Evolutionary conservation across 2,113 vertebrate genomes (phyloP), one percentile per base, ranked within the genome.

Genomic region (Notothenia rossii): DNA sequence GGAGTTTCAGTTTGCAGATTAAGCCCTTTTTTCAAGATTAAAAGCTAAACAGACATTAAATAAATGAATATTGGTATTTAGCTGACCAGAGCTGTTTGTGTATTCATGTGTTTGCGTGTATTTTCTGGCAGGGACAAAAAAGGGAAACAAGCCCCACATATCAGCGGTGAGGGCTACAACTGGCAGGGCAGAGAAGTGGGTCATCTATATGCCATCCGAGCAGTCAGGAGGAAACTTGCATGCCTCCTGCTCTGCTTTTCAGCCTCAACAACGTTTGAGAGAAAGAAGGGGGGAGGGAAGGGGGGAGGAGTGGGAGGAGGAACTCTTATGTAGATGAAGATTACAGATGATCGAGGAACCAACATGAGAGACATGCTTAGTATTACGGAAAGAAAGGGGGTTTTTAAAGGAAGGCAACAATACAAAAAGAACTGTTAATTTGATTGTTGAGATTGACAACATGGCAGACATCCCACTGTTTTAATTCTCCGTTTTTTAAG

Each of bases 131-230:
- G 61, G 67, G 29, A 73, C 36, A 84, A 54, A 73, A 65, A 70
- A 75, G 15, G 22, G 18, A 54, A 71, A 62, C 49, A 43, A 79
- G 67, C 60, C 65, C 77, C 72, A 58, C 70, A 68, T 87, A 75
- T 83, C 73, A 77, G 79, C 86, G 79, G 73, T 17, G 1, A 75
- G 77, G 59, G 83, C 77, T 70, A 75, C 79, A 61, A 81, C 87
- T 81, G 77, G 79, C 72, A 77, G 46, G 58, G 55, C 64, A 43
- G 22, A 80, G 80, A 89, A 91, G 80, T 89, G 89, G 90, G 89
- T 91, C 90, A 89, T 87, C 88, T 91, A 86, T 88, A 88, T 87
- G 86, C 82, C 85, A 84, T 67, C 54, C 56, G 70, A 85, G 89
- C 81, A 78, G 82, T 63, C 60, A 13, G 59, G 72, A 79, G 79